Evolutionary conservation across 2,113 vertebrate genomes (phyloP), one percentile per base, ranked within the genome.

Genomic region (Anguilla rostrata): DNA sequence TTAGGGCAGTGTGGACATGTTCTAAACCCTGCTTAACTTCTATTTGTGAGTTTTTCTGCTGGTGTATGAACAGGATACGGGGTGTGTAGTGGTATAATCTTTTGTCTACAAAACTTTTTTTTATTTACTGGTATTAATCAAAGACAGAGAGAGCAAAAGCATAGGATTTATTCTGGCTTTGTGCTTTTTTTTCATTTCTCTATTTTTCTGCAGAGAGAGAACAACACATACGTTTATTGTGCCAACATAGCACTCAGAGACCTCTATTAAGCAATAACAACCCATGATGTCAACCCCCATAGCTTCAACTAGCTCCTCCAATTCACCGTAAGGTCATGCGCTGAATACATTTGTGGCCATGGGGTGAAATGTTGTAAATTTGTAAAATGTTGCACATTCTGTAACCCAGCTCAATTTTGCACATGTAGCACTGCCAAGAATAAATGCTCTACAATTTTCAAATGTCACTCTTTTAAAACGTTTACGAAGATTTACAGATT

Each of bases 181-280:
- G n/a, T 39, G 60, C 49, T 81, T 8, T 84, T 82, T 83, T 75
- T 49, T 53, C 56, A 66, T 84, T 78, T 83, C 87, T 85, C 88
- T 88, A 89, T 89, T 83, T 87, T 88, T 43, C 87, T 82, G 34
- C 29, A 82, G 40, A 46, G 57, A 78, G 63, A 79, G 78, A 39
- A 66, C 87, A 88, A 84, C 91, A 89, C 43, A 46, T 91, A 89
- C 89, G 86, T 91, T 92, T 92, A 92, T 91, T 92, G 90, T 94
- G 87, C 90, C 94, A 92, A 93, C 91, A 92, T 80, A 85, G 87
- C 78, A 86, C 85, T 87, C 29, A 11, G 85, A 90, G 91, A 89
- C 83, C 91, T 90, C 91, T 92, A 90, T 94, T 94, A 92, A 92
- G 92, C 94, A 93, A 94, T 90, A 93, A 87, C 85, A 90, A 87